Percentiles rank a stretch among this genome's conserved stretches.
These are phyloP conservation scores for Carcharodon carcharias DNA, from an alignment of 2,797 vertebrate genomes.

Conservation along the genomic window DNA sequence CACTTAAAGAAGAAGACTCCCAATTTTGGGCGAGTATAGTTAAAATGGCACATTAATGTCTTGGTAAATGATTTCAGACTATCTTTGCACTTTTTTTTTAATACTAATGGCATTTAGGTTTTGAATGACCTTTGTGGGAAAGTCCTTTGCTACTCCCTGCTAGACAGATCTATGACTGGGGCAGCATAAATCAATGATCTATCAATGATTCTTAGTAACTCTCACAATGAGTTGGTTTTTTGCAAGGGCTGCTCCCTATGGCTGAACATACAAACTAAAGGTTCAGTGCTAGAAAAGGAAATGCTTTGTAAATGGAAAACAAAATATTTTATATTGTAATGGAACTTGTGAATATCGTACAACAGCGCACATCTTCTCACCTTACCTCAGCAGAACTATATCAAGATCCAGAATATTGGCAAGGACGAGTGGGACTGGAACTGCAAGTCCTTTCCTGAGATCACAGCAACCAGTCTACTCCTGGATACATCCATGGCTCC, in stretches of 20 bases:
- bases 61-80: neutral
- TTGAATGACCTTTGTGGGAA: neutral
- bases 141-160: neutral
- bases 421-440: neutral
- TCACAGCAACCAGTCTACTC: neutral
- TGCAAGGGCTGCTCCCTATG: neutral
- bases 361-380: neutral
- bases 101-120: neutral
- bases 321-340: neutral
- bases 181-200: neutral
- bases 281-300: neutral
- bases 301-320: neutral
- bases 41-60: neutral
- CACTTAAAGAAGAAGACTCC: neutral
- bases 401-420: neutral
- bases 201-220: neutral
- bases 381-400: neutral
- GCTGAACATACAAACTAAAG: neutral
- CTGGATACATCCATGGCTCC: too few species aligned
- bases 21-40: neutral
- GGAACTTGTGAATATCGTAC: neutral
- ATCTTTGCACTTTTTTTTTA: neutral
- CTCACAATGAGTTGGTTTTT: neutral
- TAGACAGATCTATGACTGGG: neutral
- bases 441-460: neutral